Evolutionary conservation across 2,888 invertebrate species (phyloP).

Genomic region (Calliphora vomitoria): DNA sequence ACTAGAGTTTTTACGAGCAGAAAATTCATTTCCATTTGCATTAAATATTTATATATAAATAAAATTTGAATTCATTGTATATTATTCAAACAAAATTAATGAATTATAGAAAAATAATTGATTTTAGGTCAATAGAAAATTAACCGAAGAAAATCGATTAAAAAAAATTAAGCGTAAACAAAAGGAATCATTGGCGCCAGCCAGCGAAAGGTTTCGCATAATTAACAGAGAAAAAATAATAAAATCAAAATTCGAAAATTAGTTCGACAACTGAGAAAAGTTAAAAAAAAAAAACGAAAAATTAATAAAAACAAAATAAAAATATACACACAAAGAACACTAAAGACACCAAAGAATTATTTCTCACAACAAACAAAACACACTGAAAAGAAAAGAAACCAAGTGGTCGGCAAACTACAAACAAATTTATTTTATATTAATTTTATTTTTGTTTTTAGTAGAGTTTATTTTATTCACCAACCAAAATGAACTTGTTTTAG

Average conservation of each 20-base stretch:
- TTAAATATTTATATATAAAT: not conserved
- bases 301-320: constrained; percentile 37
- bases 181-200: constrained; percentile 75
- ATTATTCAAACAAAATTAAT: constrained; percentile 55
- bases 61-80: constrained; percentile 34
- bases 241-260: constrained; percentile 63
- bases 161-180: constrained; percentile 66
- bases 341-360: constrained; percentile 50
- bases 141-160: constrained; percentile 75
- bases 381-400: constrained; percentile 30
- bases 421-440: constrained; percentile 62
- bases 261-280: constrained; percentile 55
- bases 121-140: constrained; percentile 76
- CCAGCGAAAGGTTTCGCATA: constrained; percentile 76
- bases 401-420: constrained; percentile 65
- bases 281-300: constrained; percentile 41
- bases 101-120: constrained; percentile 75
- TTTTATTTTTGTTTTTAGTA: constrained; percentile 47
- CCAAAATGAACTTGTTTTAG: constrained; percentile 69
- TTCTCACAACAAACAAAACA: constrained; percentile 63
- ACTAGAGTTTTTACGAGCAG: too few species aligned
- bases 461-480: constrained; percentile 61
- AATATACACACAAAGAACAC: constrained; percentile 41
- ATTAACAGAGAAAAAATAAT: constrained; percentile 72
- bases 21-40: not conserved